Conservation (phyloP, 2,113 vertebrate species). For the Anser cygnoides region DNA sequence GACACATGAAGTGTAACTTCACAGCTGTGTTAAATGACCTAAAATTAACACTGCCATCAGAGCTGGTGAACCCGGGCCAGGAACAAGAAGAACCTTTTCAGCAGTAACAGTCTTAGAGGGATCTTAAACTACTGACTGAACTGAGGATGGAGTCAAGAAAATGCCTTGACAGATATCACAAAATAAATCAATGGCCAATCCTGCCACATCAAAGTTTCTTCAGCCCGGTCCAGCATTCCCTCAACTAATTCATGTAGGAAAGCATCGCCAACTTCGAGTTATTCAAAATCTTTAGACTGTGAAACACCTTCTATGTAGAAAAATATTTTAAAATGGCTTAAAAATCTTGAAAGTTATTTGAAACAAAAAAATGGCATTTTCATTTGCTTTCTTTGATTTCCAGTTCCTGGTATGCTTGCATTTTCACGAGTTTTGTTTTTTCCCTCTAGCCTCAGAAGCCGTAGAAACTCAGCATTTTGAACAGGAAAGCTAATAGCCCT, state of each 20-base stretch:
- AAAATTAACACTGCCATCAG: background rate
- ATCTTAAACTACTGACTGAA: background rate
- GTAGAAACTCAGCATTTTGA: background rate
- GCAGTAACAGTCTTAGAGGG: background rate
- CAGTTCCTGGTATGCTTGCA: background rate
- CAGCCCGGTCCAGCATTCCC: background rate
- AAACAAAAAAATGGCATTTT: background rate
- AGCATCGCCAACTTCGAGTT: background rate
- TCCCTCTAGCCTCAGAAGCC: background rate
- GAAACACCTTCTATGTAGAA: background rate
- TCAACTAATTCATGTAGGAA: background rate
- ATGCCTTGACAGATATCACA: background rate
- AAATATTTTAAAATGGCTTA: background rate
- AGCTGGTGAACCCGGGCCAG: no score
- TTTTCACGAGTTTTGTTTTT: background rate
- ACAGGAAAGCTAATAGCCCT: background rate
- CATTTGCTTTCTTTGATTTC: background rate
- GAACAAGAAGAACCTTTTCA: background rate
- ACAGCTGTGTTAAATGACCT: background rate
- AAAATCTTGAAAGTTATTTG: background rate
- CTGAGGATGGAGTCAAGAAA: background rate
- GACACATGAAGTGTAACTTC: background rate
- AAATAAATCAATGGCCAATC: background rate
- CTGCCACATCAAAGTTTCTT: background rate
- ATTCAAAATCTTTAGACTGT: background rate